Evolutionary conservation across 2,797 vertebrate genomes (phyloP).

Genomic region (Chloroceryle inda): DNA sequence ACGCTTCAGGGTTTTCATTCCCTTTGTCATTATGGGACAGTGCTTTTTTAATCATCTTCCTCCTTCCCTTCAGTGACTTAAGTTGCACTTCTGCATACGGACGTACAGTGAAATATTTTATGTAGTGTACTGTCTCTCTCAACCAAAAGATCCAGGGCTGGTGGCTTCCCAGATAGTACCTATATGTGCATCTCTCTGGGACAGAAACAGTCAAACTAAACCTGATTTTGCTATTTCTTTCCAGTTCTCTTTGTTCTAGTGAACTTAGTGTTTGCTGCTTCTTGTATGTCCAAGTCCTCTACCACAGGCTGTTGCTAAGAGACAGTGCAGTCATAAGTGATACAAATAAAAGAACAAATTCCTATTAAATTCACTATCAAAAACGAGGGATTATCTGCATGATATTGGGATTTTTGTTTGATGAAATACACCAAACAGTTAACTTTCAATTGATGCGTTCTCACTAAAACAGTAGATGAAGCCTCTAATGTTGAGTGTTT

Average conservation of each 20-base stretch:
- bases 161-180: not conserved
- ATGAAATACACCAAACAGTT: not conserved
- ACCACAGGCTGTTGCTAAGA: constrained; percentile 61
- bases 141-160: not conserved
- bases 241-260: not conserved
- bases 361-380: not conserved
- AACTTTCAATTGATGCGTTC: not conserved
- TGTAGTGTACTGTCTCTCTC: not conserved
- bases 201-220: not conserved
- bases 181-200: not conserved
- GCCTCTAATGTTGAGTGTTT: not conserved
- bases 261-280: not conserved
- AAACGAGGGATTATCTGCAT: not conserved
- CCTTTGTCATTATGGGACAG: not conserved
- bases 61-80: not conserved
- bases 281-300: not conserved
- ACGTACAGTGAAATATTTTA: not conserved
- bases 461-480: not conserved
- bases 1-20: not conserved
- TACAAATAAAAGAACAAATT: not conserved
- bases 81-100: not conserved
- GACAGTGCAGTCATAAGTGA: not conserved
- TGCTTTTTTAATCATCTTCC: not conserved
- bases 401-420: not conserved
- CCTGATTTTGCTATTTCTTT: not conserved